Conservation (phyloP, 2,888 invertebrate species). For the Tetropium fuscum region DNA sequence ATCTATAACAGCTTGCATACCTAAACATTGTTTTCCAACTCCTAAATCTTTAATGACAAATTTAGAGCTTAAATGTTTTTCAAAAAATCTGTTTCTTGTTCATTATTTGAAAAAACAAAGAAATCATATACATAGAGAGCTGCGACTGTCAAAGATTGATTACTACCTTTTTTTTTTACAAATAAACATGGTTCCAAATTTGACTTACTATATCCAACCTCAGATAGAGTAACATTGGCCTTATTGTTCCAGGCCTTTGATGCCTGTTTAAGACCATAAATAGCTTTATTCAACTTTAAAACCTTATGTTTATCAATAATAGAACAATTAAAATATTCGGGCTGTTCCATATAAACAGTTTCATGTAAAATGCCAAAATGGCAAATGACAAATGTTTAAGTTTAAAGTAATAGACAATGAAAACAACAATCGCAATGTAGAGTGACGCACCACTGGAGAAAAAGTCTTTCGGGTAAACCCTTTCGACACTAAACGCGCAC, state of each 20-base stretch:
- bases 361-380: conserved; percentile 24
- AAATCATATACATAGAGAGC: conserved; percentile 17
- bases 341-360: conserved; percentile 17
- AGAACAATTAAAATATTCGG: conserved; percentile 19
- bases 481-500: conserved; percentile 19
- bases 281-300: conserved; percentile 33
- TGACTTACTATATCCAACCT: conserved; percentile 17
- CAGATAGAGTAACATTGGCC: conserved; percentile 1
- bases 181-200: conserved; percentile 13
- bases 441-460: not conserved
- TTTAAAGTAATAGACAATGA: not conserved
- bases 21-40: not conserved
- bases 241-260: conserved; percentile 28
- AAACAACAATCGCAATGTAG: not conserved
- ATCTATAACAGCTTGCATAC: not conserved
- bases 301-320: conserved; percentile 24
- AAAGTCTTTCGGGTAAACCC: conserved; percentile 5
- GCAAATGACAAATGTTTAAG: conserved; percentile 11
- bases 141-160: not conserved
- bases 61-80: not conserved
- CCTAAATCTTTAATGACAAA: conserved; percentile 1
- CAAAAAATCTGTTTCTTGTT: too few species aligned
- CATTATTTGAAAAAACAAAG: not conserved
- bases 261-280: conserved; percentile 41
- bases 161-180: not conserved